Evolutionary conservation across 2,888 invertebrate genomes (phyloP).

Genomic region (Psylliodes chrysocephalus): DNA sequence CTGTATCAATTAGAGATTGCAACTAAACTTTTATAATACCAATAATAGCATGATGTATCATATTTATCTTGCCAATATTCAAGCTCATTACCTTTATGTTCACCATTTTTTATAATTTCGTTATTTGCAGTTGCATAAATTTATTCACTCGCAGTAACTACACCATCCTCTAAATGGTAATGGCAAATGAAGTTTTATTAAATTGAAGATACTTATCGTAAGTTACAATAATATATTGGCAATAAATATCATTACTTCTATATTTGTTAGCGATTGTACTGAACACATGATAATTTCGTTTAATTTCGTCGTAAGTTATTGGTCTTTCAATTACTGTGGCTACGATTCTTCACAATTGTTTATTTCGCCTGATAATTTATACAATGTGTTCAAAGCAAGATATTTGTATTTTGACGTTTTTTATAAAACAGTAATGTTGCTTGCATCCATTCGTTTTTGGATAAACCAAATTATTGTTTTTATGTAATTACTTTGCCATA

Average conservation of each 20-base stretch:
- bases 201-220: background rate
- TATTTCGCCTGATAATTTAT: background rate
- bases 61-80: too few species aligned
- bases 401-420: too few species aligned
- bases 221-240: background rate
- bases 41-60: too few species aligned
- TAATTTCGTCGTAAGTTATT: background rate
- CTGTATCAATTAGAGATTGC: too few species aligned
- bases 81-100: background rate
- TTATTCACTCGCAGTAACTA: background rate
- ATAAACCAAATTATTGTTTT: too few species aligned
- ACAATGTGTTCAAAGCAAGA: too few species aligned
- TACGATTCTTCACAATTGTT: slow-evolving; percentile 14
- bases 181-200: background rate
- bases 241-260: background rate
- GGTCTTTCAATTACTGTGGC: background rate
- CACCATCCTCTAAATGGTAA: background rate
- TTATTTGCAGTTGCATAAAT: background rate
- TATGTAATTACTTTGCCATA: too few species aligned
- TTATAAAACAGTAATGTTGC: too few species aligned
- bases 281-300: background rate
- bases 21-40: too few species aligned
- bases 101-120: background rate
- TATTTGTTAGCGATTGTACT: background rate
- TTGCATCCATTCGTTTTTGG: too few species aligned